Base-by-base conservation (phyloP, 1,140 invertebrate genomes). In the Lordiphosa mommai region DNA sequence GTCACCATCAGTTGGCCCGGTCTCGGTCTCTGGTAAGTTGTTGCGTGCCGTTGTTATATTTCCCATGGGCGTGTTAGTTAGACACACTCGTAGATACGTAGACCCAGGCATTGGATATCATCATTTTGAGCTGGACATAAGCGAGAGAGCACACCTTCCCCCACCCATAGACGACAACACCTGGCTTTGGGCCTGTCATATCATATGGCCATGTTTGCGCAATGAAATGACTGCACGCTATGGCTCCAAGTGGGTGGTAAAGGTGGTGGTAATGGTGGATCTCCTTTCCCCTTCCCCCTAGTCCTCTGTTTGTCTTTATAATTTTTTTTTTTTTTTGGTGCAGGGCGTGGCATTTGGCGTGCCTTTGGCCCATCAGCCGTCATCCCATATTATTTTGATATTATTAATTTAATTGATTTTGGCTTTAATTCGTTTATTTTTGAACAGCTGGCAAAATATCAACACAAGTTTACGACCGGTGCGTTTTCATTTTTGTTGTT, bases 341-440 rank as follows among this genome's bases (percentile, higher is more conserved):
- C 16, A 48, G 50, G 64, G 64, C 64, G 60, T 63, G 64, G 48
- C 64, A 48, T 7, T 46, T 59, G 41, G 41, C 47, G 36, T 60
- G 63, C 57, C 37, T 29, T 46, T 44, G 51, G 44, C 50, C 63
- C 58, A 53, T 49, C 27, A 17, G 40, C 17, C 37, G 8, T 43
- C 40, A 43, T 43, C 40, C 20, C 38, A 51, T 69, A 58, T 61
- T 44, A 66, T 82, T 44, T 50, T 57, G 56, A 61, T 82, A 82
- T 82, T 79, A 74, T 82, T 74, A 79, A 74, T 74, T 74, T 82
- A 79, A 79, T 79, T 79, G 76, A 79, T 79, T 82, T 70, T 37
- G 46, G 51, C 52, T 63, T 51, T 51, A 74, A 79, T 74, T 63
- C 70, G 59, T 66, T 61, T 56, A 70, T 79, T 80, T 61, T 32